A percentile compares a stretch with the other conserved stretches of the same genome.
Conservation (phyloP, 2,888 invertebrate species). For the Caenorhabditis zanzibari region DNA sequence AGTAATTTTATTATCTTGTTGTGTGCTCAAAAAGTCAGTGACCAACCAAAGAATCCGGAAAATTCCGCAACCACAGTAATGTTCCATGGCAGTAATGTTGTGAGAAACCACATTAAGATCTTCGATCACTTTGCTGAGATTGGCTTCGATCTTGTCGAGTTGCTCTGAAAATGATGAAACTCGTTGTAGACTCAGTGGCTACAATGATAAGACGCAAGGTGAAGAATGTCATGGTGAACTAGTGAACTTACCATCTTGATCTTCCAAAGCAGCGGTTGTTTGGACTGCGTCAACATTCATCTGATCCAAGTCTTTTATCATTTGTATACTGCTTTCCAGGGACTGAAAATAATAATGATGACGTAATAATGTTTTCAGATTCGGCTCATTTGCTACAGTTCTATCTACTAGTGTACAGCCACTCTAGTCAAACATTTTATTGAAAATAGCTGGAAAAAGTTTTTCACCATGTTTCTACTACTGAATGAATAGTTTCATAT, state of each 20-base stretch:
- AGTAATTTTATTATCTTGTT: slow-evolving; percentile 41
- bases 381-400: too few species aligned
- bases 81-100: slow-evolving; percentile 70
- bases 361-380: too few species aligned
- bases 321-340: slow-evolving; percentile 67
- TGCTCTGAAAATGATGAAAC: slow-evolving; percentile 61
- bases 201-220: slow-evolving; percentile 7
- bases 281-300: slow-evolving; percentile 70
- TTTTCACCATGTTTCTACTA: too few species aligned
- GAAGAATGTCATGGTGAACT: slow-evolving; percentile 13
- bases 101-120: slow-evolving; percentile 66
- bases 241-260: slow-evolving; percentile 70
- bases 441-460: too few species aligned
- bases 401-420: too few species aligned
- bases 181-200: background rate
- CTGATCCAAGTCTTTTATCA: slow-evolving; percentile 68
- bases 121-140: slow-evolving; percentile 65
- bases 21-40: background rate
- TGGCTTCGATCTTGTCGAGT: slow-evolving; percentile 72
- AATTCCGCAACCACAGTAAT: slow-evolving; percentile 64
- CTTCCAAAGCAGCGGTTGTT: slow-evolving; percentile 71
- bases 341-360: background rate
- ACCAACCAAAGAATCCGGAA: slow-evolving; percentile 60
- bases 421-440: too few species aligned
- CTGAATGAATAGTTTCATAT: too few species aligned